Conservation (phyloP, 2,888 invertebrate species). For the Macropis europaea region DNA sequence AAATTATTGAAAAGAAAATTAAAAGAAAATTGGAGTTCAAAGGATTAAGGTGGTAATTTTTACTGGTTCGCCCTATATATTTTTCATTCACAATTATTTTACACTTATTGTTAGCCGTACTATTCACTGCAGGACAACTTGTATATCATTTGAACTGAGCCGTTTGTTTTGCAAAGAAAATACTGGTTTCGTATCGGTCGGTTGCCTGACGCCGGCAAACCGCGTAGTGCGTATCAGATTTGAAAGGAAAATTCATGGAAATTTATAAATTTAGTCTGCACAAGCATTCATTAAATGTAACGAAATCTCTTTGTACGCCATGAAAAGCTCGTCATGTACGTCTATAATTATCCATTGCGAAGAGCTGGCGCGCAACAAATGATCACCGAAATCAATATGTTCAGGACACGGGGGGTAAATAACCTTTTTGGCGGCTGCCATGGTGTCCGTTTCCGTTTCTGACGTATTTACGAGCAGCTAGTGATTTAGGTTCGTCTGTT, state of each 20-base stretch:
- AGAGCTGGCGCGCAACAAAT: background rate
- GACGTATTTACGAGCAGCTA: constrained; percentile 45
- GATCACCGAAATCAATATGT: constrained; percentile 26
- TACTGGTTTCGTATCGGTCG: too few relatives aligned
- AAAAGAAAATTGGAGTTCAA: too few relatives aligned
- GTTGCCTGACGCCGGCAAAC: too few relatives aligned
- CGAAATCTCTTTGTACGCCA: constrained; percentile 16
- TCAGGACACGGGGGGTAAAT: constrained; percentile 34
- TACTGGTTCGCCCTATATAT: too few relatives aligned
- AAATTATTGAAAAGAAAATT: too few relatives aligned
- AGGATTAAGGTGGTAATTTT: too few relatives aligned
- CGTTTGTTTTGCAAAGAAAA: too few relatives aligned
- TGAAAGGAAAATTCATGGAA: background rate
- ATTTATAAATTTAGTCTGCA: background rate
- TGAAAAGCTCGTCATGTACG: constrained; percentile 15
- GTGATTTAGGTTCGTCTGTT: constrained; percentile 41
- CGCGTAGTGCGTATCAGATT: too few relatives aligned
- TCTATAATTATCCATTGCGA: constrained; percentile 1
- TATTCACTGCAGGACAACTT: too few relatives aligned
- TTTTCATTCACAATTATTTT: too few relatives aligned
- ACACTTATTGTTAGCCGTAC: too few relatives aligned
- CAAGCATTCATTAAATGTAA: constrained; percentile 14
- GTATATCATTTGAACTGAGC: too few relatives aligned
- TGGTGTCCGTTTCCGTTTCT: constrained; percentile 30
- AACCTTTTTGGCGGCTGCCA: constrained; percentile 35